Evolutionary conservation across 2,888 invertebrate genomes (phyloP).

Genomic region (Hypercompe scribonia): DNA sequence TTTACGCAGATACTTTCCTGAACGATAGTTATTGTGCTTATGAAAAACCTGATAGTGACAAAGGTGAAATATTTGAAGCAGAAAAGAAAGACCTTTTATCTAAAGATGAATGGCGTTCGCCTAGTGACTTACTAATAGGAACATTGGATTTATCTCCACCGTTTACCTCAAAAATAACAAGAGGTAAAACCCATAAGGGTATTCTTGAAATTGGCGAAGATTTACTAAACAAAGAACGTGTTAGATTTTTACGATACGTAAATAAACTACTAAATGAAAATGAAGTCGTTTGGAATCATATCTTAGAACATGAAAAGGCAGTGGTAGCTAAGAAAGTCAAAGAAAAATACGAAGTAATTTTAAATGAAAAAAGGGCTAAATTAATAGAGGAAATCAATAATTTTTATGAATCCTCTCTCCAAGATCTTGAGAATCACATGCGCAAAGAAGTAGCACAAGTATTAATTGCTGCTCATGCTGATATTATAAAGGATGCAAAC

Average conservation of each 20-base stretch:
- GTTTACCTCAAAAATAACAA: conserved; percentile 79
- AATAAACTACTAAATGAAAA: conserved; percentile 65
- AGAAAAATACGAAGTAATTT: conserved; percentile 64
- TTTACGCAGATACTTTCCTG: conserved; percentile 75
- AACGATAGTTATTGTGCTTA: conserved; percentile 61
- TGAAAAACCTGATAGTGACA: conserved; percentile 27
- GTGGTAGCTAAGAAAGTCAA: conserved; percentile 64
- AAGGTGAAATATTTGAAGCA: conserved; percentile 19
- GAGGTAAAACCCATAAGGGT: conserved; percentile 77
- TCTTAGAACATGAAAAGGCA: conserved; percentile 67
- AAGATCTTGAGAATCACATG: conserved; percentile 72
- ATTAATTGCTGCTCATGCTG: conserved; percentile 61
- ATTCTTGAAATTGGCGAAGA: conserved; percentile 74
- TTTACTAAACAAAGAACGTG: conserved; percentile 64
- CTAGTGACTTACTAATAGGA: conserved; percentile 77
- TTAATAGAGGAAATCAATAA: conserved; percentile 68
- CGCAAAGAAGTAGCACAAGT: conserved; percentile 65
- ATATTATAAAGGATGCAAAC: conserved; percentile 69
- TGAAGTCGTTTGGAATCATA: conserved; percentile 71
- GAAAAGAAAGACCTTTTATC: conserved; percentile 14
- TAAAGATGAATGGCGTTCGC: conserved; percentile 71
- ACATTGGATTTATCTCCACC: conserved; percentile 73
- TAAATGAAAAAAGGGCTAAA: conserved; percentile 65
- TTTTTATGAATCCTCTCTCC: conserved; percentile 74
- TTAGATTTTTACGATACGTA: conserved; percentile 60